These are phyloP conservation scores for Periophthalmodon schlosseri DNA, from an alignment of 2,113 vertebrate genomes.

Conservation along the genomic window DNA sequence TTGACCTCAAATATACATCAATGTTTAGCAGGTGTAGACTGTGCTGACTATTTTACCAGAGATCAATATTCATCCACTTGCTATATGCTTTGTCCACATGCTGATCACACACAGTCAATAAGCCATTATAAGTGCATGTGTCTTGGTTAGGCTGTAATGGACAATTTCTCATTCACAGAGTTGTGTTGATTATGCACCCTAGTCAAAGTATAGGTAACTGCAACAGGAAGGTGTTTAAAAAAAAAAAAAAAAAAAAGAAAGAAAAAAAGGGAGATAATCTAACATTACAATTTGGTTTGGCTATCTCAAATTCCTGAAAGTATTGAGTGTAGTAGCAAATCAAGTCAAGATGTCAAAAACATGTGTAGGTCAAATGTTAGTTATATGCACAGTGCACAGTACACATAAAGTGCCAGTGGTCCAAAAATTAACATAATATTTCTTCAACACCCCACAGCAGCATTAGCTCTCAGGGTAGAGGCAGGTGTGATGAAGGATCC, in stretches of 20 bases:
- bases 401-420: conserved; percentile 18
- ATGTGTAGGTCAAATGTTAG: neutral
- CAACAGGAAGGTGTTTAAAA: neutral
- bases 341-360: too few species aligned
- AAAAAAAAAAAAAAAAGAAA: too few species aligned
- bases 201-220: neutral
- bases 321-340: too few species aligned
- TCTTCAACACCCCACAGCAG: conserved; percentile 11
- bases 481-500: neutral
- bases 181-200: neutral
- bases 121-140: too few species aligned
- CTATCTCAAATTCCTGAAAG: too few species aligned
- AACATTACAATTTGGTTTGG: too few species aligned
- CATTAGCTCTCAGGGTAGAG: neutral
- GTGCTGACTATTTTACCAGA: neutral
- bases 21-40: too few species aligned
- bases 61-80: neutral
- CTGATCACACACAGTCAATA: neutral
- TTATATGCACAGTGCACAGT: neutral
- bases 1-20: too few species aligned
- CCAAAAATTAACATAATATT: conserved; percentile 8
- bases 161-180: neutral
- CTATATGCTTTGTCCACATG: neutral
- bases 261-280: too few species aligned
- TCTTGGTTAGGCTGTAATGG: neutral